Conservation (phyloP, 2,888 invertebrate genomes). For the Drosophila formosana region DNA sequence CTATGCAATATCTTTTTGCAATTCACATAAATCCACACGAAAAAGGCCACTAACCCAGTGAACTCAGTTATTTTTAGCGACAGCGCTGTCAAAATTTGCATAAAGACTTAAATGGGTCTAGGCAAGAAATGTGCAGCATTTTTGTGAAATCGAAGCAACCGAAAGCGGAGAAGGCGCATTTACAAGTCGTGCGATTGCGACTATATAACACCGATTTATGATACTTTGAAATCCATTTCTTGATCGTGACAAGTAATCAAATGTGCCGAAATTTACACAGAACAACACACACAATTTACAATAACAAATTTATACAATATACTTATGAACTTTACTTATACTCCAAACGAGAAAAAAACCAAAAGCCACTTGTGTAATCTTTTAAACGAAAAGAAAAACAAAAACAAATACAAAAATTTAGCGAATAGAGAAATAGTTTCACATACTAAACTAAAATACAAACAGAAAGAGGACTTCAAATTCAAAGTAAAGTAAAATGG, state of each 20-base stretch:
- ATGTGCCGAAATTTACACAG: constrained; percentile 70
- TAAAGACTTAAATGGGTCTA: not conserved
- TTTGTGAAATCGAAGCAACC: not conserved
- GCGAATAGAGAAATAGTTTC: constrained; percentile 54
- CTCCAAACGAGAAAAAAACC: constrained; percentile 32
- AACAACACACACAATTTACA: constrained; percentile 74
- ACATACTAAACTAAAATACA: constrained; percentile 33
- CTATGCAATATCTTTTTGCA: not conserved
- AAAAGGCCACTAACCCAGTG: not conserved
- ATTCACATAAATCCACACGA: not conserved
- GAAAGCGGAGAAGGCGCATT: constrained; percentile 21
- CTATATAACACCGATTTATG: constrained; percentile 42
- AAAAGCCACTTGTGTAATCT: constrained; percentile 52
- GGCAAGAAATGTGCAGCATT: not conserved
- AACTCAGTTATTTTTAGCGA: constrained; percentile 7
- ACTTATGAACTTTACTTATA: constrained; percentile 57
- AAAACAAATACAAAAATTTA: constrained; percentile 30
- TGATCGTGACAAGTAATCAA: constrained; percentile 54
- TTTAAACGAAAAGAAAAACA: constrained; percentile 33
- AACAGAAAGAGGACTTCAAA: constrained; percentile 52
- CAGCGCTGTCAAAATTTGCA: not conserved
- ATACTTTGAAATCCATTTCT: constrained; percentile 28
- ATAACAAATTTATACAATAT: constrained; percentile 68
- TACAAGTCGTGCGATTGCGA: constrained; percentile 29
- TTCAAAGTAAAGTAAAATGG: constrained; percentile 8